Evolutionary conservation across 53 echinoderm and acorn worm genomes (phyloP).

Genomic region (Antedon mediterranea): DNA sequence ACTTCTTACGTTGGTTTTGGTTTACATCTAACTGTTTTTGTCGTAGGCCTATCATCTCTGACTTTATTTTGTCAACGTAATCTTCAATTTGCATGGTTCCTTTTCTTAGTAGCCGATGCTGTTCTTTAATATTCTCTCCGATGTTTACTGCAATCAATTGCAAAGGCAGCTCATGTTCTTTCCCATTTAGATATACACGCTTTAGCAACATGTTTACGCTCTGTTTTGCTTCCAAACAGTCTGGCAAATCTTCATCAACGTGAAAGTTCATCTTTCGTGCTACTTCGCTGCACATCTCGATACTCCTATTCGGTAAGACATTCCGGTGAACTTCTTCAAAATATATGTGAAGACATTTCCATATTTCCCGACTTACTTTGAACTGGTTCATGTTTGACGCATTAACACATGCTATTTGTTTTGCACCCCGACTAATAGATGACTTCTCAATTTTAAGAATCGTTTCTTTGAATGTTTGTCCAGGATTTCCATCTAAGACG

Average conservation of each 20-base stretch:
- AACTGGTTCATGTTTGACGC: background rate
- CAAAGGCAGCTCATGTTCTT: background rate
- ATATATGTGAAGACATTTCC: background rate
- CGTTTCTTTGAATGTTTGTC: background rate
- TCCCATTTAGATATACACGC: background rate
- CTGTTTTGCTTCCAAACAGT: background rate
- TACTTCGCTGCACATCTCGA: background rate
- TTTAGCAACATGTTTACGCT: background rate
- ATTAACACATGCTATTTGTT: background rate
- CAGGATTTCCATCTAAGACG: background rate
- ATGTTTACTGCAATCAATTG: background rate
- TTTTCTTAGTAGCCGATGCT: background rate
- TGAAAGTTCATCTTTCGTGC: background rate
- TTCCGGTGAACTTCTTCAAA: background rate
- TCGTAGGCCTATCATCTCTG: background rate
- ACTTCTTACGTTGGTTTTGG: too few relatives aligned
- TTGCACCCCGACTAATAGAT: background rate
- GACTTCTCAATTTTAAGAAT: background rate
- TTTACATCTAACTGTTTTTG: background rate
- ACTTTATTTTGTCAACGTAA: conserved; percentile 3
- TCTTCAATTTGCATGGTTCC: background rate
- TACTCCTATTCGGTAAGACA: background rate
- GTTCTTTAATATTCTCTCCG: background rate
- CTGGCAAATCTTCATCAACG: background rate
- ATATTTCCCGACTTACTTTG: background rate